These are phyloP conservation scores for Cyrtorhinus lividipennis DNA, from an alignment of 1,140 invertebrate genomes.

Conservation along the genomic window DNA sequence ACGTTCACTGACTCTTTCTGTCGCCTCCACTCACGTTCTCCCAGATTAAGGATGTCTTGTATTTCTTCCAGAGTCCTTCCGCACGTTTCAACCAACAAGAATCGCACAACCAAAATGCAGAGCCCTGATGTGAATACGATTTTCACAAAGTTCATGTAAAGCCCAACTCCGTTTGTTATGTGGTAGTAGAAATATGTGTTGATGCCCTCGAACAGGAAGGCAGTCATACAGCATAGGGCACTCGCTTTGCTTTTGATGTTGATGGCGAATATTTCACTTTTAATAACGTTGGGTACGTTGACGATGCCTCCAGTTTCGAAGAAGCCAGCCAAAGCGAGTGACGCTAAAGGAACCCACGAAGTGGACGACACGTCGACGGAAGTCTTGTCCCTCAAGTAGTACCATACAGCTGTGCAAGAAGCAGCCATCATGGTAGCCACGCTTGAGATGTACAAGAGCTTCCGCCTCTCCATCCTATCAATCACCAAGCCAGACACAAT, in stretches of 20 bases:
- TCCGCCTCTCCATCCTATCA: conserved; percentile 30
- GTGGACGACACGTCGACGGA: not conserved
- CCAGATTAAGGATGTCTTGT: conserved; percentile 32
- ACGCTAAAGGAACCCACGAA: conserved; percentile 18
- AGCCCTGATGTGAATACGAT: conserved; percentile 53
- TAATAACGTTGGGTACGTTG: conserved; percentile 19
- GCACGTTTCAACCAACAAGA: conserved; percentile 64
- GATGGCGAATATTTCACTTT: conserved; percentile 20
- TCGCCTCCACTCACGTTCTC: too few relatives aligned
- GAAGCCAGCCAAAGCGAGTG: conserved; percentile 8
- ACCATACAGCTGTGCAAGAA: conserved; percentile 14
- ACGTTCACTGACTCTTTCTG: not conserved
- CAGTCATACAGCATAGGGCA: conserved; percentile 13
- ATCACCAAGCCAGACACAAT: conserved; percentile 27
- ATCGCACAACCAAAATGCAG: conserved; percentile 40
- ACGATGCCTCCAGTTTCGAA: conserved; percentile 19
- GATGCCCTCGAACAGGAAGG: conserved; percentile 34
- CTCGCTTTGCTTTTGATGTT: conserved; percentile 21
- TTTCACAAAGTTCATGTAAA: conserved; percentile 59
- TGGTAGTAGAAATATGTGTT: conserved; percentile 57
- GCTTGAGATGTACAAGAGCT: conserved; percentile 31
- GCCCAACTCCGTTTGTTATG: conserved; percentile 41
- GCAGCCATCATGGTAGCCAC: conserved; percentile 20
- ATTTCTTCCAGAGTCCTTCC: conserved; percentile 62
- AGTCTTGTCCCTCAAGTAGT: not conserved